phyloP scores from a whole-genome alignment of 2,113 vertebrate species.

The Trogon melanurus region DNA sequence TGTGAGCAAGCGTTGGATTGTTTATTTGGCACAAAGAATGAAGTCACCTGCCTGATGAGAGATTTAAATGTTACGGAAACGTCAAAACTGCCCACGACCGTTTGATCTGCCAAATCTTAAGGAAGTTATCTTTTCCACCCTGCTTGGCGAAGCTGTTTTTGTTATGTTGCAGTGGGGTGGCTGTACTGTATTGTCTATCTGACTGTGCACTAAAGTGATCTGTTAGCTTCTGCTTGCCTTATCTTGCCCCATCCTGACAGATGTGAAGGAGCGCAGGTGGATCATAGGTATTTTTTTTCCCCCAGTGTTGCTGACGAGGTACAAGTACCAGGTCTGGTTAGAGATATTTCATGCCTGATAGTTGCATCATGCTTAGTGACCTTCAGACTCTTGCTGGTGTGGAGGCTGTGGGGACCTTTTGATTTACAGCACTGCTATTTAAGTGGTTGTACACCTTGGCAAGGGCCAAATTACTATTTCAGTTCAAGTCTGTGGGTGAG shows the following conservation, averaged over 20 bases:
- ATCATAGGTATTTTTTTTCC: neutral
- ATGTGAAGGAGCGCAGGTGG: neutral
- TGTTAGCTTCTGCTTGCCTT: neutral
- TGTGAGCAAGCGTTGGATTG: neutral
- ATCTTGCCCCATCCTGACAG: neutral
- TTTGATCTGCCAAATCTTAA: conserved; percentile 39
- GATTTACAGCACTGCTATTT: conserved; percentile 39
- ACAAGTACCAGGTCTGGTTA: neutral
- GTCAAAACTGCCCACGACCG: conserved; percentile 42
- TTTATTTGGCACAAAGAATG: conserved; percentile 42
- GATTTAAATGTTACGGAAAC: conserved; percentile 11
- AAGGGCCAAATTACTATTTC: conserved; percentile 51
- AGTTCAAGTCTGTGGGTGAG: conserved; percentile 36
- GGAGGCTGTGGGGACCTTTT: conserved; percentile 13
- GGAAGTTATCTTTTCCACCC: conserved; percentile 11
- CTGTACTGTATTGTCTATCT: neutral
- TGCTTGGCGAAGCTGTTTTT: conserved; percentile 27
- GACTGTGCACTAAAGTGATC: neutral
- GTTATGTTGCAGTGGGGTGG: neutral
- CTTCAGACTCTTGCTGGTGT: conserved; percentile 24
- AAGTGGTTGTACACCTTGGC: conserved; percentile 58
- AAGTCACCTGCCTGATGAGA: conserved; percentile 55
- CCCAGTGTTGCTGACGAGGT: neutral
- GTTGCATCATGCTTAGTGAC: conserved; percentile 44
- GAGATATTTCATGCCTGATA: conserved; percentile 20